These are phyloP conservation scores for Nasonia vitripennis DNA, from an alignment of 1,140 invertebrate species.

Conservation along the genomic window DNA sequence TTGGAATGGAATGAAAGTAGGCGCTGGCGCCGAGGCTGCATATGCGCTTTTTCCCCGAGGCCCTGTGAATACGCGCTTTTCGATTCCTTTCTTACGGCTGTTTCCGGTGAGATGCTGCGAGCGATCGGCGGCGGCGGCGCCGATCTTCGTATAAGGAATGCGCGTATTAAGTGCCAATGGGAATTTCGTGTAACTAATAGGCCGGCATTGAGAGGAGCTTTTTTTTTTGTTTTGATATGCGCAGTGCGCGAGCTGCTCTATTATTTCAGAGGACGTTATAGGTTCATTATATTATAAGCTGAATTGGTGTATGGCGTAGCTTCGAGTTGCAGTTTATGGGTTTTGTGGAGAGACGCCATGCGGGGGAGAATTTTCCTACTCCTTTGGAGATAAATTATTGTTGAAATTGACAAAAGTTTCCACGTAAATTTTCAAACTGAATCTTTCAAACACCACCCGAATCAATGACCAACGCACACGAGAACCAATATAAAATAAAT, in stretches of 20 bases:
- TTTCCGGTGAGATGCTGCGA: background rate
- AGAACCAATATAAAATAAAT: background rate
- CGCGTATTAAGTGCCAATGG: conserved; percentile 32
- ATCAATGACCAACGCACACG: too few relatives aligned
- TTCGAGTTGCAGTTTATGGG: background rate
- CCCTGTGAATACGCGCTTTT: background rate
- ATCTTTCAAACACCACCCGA: too few relatives aligned
- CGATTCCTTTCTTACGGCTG: background rate
- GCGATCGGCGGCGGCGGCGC: background rate
- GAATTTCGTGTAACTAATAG: conserved; percentile 39
- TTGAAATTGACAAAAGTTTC: too few relatives aligned
- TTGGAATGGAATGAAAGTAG: conserved; percentile 36
- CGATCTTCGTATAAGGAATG: background rate
- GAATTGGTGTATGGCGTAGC: background rate
- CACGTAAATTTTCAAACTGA: too few relatives aligned
- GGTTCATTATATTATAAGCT: conserved; percentile 11
- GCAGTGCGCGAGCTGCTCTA: background rate
- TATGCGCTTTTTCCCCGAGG: background rate
- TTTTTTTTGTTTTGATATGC: background rate
- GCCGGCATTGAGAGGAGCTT: background rate
- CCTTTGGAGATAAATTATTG: too few relatives aligned
- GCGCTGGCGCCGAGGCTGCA: conserved; percentile 1
- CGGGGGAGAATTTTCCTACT: too few relatives aligned
- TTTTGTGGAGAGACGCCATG: too few relatives aligned
- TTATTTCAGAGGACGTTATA: conserved; percentile 33